Base-by-base conservation (phyloP, 2,888 invertebrate species). In the Proisotoma minuta region DNA sequence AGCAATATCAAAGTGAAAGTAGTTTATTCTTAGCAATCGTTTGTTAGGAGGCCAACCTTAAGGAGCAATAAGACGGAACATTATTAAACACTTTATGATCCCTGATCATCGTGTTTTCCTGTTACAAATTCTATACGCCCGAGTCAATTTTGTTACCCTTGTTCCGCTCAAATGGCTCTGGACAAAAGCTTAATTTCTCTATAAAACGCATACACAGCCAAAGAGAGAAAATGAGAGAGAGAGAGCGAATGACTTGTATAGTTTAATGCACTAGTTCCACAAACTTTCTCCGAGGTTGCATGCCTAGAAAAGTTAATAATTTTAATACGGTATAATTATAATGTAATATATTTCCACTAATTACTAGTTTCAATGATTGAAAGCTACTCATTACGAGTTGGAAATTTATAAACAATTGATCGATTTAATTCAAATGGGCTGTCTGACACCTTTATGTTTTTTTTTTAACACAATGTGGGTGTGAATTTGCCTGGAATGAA, bases 301-400 rank as follows among this genome's bases (percentile, higher is more conserved):
- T 43, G 43, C 18, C 18, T n/a, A 18, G 43, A 5, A n/a, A 4
- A 18, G 43, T 15, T 43, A 34, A 34, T 34, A 15, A 4, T 43
- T 15, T 15, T 43, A 34, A 34, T 34, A 15, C 34, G 62, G 62
- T n/a, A 64, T 62, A 68, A 68, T 68, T 68, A 68, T 62, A 68
- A 68, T 64, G 60, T 68, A 68, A 68, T 68, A 65, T 68, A 62
- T 68, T 62, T 65, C 39, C 59, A 57, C 64, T 68, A 68, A 64
- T 62, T 64, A 60, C 57, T 60, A 60, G 52, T 59, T 66, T 59
- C 63, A 51, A 34, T 43, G 34, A 39, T 20, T 24, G n/a, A 27
- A 54, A 34, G 3, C 34, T 23, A 27, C 29, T 54, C 53, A 54
- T 54, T 54, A 54, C 52, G 28, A 18, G 26, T 15, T 43, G 49